Conservation (phyloP, 2,888 invertebrate species). For the Sipunculus nudus region DNA sequence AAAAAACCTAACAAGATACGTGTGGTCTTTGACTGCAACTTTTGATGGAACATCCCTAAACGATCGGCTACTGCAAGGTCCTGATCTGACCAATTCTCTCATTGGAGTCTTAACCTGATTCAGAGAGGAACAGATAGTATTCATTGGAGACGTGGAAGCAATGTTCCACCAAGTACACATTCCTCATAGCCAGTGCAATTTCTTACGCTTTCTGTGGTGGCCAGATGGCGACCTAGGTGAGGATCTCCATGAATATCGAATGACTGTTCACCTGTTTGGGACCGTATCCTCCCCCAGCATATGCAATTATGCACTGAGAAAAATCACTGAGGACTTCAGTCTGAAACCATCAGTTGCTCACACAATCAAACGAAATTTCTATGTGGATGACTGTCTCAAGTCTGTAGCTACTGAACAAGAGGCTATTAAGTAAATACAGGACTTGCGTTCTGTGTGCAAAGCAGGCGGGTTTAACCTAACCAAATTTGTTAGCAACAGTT, state of each 20-base stretch:
- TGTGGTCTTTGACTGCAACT: slow-evolving; percentile 14
- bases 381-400: slow-evolving; percentile 1
- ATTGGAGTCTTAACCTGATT: slow-evolving; percentile 7
- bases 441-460: background rate
- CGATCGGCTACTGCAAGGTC: slow-evolving; percentile 14
- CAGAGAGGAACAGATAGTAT: background rate
- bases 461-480: background rate
- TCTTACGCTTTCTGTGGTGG: slow-evolving; percentile 11
- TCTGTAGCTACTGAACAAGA: background rate
- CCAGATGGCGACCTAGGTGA: background rate
- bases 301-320: slow-evolving; percentile 4
- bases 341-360: background rate
- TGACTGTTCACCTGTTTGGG: slow-evolving; percentile 14
- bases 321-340: background rate
- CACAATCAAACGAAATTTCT: background rate
- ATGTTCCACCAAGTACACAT: too few relatives aligned
- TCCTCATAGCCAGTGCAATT: slow-evolving; percentile 1
- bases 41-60: slow-evolving; percentile 7
- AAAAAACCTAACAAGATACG: slow-evolving; percentile 13
- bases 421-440: background rate
- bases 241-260: slow-evolving; percentile 1
- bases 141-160: too few relatives aligned
- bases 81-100: slow-evolving; percentile 8
- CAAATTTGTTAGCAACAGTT: background rate
- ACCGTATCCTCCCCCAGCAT: background rate